Percentiles rank a stretch among this genome's conserved stretches.
Conservation (phyloP, 2,797 vertebrate genomes). For the Rhabdomys pumilio region DNA sequence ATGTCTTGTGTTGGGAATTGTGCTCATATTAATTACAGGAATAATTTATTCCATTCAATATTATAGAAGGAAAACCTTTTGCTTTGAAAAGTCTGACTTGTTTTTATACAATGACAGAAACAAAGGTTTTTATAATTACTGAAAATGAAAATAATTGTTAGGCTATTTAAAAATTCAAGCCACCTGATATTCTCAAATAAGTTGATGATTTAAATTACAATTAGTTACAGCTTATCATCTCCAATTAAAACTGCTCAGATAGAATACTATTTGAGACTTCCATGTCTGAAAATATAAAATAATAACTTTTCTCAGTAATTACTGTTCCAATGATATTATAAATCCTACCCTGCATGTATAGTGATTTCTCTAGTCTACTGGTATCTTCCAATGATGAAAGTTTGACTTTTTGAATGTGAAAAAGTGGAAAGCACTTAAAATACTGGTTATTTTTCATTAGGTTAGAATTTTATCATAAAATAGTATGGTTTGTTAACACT, state of each 20-base stretch:
- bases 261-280: background rate
- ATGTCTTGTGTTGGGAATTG: background rate
- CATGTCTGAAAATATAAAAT: background rate
- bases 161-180: background rate
- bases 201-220: slow-evolving; percentile 25
- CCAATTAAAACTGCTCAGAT: background rate
- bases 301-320: background rate
- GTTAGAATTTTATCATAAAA: background rate
- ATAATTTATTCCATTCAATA: background rate
- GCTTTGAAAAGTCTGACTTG: slow-evolving; percentile 47
- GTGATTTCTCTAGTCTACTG: background rate
- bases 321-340: background rate
- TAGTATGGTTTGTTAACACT: background rate
- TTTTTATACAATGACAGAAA: slow-evolving; percentile 9
- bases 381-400: background rate
- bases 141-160: background rate
- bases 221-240: background rate
- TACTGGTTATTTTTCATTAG: background rate
- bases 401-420: background rate
- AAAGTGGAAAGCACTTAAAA: background rate
- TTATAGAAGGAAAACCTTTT: slow-evolving; percentile 10
- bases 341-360: background rate
- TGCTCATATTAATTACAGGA: background rate
- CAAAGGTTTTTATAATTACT: slow-evolving; percentile 41
- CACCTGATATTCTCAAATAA: background rate